phyloP scores from a whole-genome alignment of 2,113 vertebrate species.

The Paracanthobrama guichenoti region DNA sequence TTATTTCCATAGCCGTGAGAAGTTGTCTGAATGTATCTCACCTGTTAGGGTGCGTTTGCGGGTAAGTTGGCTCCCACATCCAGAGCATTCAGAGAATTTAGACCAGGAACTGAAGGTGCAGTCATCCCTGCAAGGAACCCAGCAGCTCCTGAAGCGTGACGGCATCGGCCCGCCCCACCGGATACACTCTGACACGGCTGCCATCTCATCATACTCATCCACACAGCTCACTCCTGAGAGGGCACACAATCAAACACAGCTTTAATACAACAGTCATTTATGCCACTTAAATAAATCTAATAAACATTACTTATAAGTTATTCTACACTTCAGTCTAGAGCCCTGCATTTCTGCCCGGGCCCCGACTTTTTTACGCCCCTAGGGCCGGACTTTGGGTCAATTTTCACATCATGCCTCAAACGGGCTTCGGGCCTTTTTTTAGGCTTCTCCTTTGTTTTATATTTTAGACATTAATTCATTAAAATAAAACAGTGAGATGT shows the following conservation, averaged over 20 bases:
- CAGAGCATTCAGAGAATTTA: conserved; percentile 84
- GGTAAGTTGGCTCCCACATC: conserved; percentile 77
- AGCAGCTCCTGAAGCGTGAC: conserved; percentile 79
- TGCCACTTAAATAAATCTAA: background rate
- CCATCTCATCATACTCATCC: conserved; percentile 71
- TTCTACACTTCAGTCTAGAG: too few relatives aligned
- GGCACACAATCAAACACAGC: conserved; percentile 24
- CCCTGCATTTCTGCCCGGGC: too few relatives aligned
- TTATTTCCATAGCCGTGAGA: background rate
- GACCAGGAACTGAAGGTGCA: conserved; percentile 92
- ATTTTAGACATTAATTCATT: too few relatives aligned
- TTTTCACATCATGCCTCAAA: too few relatives aligned
- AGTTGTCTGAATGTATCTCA: conserved; percentile 59
- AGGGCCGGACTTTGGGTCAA: too few relatives aligned
- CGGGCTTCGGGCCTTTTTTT: too few relatives aligned
- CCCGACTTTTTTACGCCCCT: too few relatives aligned
- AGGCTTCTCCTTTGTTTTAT: too few relatives aligned
- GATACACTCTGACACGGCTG: conserved; percentile 79
- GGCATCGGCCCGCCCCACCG: conserved; percentile 81
- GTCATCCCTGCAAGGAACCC: conserved; percentile 86
- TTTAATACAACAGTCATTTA: conserved; percentile 23
- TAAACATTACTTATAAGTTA: background rate
- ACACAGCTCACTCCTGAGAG: conserved; percentile 84
- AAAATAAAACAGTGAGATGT: too few relatives aligned
- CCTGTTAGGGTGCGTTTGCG: conserved; percentile 86